Base-by-base conservation (phyloP, 2,888 invertebrate species). In the Synergus japonicus region DNA sequence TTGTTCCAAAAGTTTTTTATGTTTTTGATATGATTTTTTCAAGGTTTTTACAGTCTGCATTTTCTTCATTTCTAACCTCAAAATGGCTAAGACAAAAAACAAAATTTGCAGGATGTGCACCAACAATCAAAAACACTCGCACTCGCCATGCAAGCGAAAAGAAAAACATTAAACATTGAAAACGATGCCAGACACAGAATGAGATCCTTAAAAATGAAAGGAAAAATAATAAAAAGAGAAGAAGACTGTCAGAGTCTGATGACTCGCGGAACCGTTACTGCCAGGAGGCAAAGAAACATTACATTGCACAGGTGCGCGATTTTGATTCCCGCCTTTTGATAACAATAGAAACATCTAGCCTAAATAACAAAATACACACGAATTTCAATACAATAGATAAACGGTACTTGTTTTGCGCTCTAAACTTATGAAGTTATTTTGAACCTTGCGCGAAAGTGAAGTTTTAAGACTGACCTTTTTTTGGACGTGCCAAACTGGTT, bases 251-350 rank as follows among this genome's bases (percentile, higher is more conserved):
- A 60, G 22, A 29, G 29, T 49, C 29, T 49, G 37, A 22, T 29
- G 22, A 60, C 60, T 60, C 22, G 18, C 60, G 22, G 83, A 78
- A 88, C 88, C 88, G 88, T 88, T 87, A 88, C 82, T 84, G 86
- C 85, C 84, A 83, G 85, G 84, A 83, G 83, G 84, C 83, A 79
- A 66, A 80, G 76, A 82, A 81, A 67, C 54, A 73, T 67, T 46
- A 41, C 67, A 22, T 29, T 12, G 22, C 13, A 60, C 60, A 60
- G 60, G 60, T 60, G 60, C 22, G 7, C 18, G 22, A 60, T 60
- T 60, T 69, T 73, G 18, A 73, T 49, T 69, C 49, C 49, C 44
- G 43, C 49, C 29, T 49, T 29, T 69, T 29, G 69, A 69, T 69
- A 29, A 29, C 5, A 13, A 18, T 22, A 44, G 37, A 37, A 0